These are phyloP conservation scores for Menidia beryllina DNA, from an alignment of 2,113 vertebrate genomes.

Conservation along the genomic window DNA sequence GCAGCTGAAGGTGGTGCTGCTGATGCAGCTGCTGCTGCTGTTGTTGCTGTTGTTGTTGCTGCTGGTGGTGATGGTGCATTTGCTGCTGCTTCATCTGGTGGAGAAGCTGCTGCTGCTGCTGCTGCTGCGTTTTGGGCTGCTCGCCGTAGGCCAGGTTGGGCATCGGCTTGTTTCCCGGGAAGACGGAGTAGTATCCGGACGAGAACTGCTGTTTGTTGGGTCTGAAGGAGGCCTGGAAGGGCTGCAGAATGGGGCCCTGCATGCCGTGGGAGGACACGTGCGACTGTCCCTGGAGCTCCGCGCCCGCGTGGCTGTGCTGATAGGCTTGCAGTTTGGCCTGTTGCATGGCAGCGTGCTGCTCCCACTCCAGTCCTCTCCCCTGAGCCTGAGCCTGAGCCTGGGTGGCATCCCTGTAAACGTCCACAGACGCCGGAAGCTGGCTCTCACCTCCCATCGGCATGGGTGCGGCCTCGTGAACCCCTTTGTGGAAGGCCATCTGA, in stretches of 20 bases:
- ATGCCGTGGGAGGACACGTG: conserved; percentile 64
- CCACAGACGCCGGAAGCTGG: conserved; percentile 76
- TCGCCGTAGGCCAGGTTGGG: conserved; percentile 70
- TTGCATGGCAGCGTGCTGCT: conserved; percentile 82
- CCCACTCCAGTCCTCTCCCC: conserved; percentile 78
- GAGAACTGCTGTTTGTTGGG: conserved; percentile 88
- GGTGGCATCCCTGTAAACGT: conserved; percentile 85
- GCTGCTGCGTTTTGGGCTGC: conserved; percentile 79
- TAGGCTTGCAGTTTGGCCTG: conserved; percentile 80
- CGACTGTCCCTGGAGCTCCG: conserved; percentile 71
- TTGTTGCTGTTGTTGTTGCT: conserved; percentile 75
- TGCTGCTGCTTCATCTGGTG: conserved; percentile 78
- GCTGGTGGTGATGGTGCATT: conserved; percentile 69
- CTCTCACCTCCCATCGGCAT: conserved; percentile 84
- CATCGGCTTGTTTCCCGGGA: conserved; percentile 81
- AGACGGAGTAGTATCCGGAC: conserved; percentile 86
- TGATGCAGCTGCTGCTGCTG: conserved; percentile 70
- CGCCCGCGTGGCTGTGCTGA: conserved; percentile 83
- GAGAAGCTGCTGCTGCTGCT: conserved; percentile 76
- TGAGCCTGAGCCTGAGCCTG: conserved; percentile 77
- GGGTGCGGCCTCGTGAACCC: conserved; percentile 79
- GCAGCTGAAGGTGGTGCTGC: conserved; percentile 31
- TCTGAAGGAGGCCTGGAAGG: conserved; percentile 93
- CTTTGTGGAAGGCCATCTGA: conserved; percentile 83
- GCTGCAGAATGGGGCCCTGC: conserved; percentile 86